These are phyloP conservation scores for Sarcophaga peregrina DNA, from an alignment of 1,140 invertebrate genomes.

Conservation along the genomic window DNA sequence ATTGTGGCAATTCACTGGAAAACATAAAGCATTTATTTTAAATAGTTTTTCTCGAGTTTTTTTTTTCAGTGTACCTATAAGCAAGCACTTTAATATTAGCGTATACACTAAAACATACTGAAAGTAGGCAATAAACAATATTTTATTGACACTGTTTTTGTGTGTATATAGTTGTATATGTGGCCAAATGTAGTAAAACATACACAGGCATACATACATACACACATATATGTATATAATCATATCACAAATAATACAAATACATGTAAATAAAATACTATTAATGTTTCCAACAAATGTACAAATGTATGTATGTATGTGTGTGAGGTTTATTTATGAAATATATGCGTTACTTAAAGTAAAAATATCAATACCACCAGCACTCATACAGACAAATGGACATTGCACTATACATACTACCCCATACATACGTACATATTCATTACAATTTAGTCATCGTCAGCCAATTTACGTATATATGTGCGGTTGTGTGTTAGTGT, in stretches of 20 bases:
- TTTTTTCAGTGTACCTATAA: no score
- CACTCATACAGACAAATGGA: neutral
- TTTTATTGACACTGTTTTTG: slow-evolving; percentile 36
- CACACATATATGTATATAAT: neutral
- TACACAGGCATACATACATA: neutral
- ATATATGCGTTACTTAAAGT: neutral
- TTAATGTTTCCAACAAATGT: neutral
- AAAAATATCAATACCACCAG: no score
- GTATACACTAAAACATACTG: neutral
- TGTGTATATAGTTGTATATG: neutral
- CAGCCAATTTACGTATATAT: neutral
- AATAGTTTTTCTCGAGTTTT: no score
- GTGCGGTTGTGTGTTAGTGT: neutral
- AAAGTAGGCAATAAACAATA: slow-evolving; percentile 37
- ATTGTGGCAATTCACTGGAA: no score
- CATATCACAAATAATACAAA: no score
- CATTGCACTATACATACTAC: neutral
- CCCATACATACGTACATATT: neutral
- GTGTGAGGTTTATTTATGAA: neutral
- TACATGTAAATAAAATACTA: no score
- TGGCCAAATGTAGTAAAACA: neutral
- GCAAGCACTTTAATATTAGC: neutral
- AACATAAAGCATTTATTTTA: no score
- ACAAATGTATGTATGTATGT: slow-evolving; percentile 4
- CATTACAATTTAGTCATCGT: slow-evolving; percentile 7